These are phyloP conservation scores for Athalia cordata DNA, from an alignment of 2,888 invertebrate genomes.

Conservation along the genomic window DNA sequence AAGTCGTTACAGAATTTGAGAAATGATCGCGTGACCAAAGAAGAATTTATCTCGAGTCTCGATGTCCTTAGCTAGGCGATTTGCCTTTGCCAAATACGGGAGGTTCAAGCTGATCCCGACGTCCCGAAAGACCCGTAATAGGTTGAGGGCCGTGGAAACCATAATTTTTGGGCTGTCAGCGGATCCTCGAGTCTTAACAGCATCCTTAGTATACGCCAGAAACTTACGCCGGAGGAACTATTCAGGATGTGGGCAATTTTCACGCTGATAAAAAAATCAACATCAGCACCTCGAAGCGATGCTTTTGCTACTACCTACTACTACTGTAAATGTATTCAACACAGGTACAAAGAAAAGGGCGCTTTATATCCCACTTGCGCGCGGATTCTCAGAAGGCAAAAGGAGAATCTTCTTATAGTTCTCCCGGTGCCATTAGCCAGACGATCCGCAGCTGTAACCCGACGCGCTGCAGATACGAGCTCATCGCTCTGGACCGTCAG, in stretches of 20 bases:
- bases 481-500: not conserved
- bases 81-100: no score
- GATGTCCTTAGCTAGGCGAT: no score
- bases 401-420: not conserved
- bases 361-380: not conserved
- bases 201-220: slow-evolving; percentile 20
- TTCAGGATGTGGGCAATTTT: slow-evolving; percentile 59
- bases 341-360: not conserved
- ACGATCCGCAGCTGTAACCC: slow-evolving; percentile 21
- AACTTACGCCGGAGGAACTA: not conserved
- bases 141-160: slow-evolving; percentile 49
- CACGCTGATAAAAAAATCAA: slow-evolving; percentile 52
- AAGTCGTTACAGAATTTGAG: not conserved
- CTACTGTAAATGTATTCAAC: not conserved
- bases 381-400: slow-evolving; percentile 27
- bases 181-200: slow-evolving; percentile 42
- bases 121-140: slow-evolving; percentile 15
- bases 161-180: slow-evolving; percentile 49
- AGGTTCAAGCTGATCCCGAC: slow-evolving; percentile 13
- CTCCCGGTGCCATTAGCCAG: slow-evolving; percentile 33
- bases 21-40: slow-evolving; percentile 41
- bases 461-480: slow-evolving; percentile 23
- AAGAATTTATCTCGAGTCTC: not conserved
- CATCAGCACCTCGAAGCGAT: slow-evolving; percentile 2
- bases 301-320: not conserved